Conservation (phyloP, 2,797 vertebrate genomes). For the Smutsia temminckii region DNA sequence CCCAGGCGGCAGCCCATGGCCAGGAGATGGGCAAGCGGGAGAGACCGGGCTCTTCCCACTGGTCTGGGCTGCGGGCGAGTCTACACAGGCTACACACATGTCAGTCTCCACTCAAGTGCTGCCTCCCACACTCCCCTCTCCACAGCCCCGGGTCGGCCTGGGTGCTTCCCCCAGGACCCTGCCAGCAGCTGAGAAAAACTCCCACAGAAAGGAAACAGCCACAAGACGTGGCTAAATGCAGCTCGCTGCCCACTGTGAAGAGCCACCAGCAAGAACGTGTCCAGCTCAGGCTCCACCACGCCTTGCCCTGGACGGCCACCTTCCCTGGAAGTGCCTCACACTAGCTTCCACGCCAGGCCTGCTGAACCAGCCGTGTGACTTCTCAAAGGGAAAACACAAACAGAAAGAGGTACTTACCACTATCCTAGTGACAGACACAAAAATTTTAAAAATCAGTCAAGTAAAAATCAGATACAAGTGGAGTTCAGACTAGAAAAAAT, state of each 20-base stretch:
- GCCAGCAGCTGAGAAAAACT: not conserved
- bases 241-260: fast-evolving
- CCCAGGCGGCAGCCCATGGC: not conserved
- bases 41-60: fast-evolving
- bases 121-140: not conserved
- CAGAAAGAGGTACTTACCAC: fast-evolving
- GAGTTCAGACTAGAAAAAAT: not conserved
- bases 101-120: too few relatives aligned
- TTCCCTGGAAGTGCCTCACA: too few relatives aligned
- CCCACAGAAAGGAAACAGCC: not conserved
- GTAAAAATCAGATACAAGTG: not conserved
- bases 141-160: fast-evolving
- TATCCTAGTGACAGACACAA: not conserved
- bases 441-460: not conserved
- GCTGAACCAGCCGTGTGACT: too few relatives aligned
- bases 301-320: too few relatives aligned
- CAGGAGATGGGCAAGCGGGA: not conserved
- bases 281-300: not conserved
- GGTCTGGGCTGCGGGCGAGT: not conserved
- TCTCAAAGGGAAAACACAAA: not conserved
- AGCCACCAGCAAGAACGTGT: not conserved
- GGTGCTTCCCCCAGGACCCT: too few relatives aligned
- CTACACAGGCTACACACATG: fast-evolving
- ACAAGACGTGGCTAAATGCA: fast-evolving
- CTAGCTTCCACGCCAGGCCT: fast-evolving